Evolutionary conservation across 2,888 invertebrate species (phyloP).

Genomic region (Orthosia cruda): DNA sequence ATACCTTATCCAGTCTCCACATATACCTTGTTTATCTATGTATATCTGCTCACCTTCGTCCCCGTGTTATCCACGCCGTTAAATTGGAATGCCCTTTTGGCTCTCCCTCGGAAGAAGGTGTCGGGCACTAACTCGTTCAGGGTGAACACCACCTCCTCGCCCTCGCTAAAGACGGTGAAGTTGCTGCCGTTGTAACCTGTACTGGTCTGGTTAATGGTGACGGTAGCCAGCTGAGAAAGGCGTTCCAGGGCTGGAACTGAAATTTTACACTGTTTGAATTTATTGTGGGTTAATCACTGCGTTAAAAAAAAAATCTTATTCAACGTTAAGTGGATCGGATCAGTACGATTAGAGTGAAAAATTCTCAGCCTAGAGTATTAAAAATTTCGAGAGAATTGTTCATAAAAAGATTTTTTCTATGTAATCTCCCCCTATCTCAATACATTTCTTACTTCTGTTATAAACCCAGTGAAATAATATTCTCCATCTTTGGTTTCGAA

Average conservation of each 20-base stretch:
- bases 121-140: conserved; percentile 27
- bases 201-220: conserved; percentile 25
- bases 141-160: conserved; percentile 15
- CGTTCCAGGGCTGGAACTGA: conserved; percentile 33
- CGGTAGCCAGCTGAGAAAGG: background rate
- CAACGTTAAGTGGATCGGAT: no score
- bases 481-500: no score
- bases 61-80: conserved; percentile 31
- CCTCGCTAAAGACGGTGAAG: conserved; percentile 10
- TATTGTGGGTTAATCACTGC: background rate
- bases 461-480: no score
- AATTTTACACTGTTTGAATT: background rate
- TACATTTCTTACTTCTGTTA: no score
- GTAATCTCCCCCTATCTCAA: no score
- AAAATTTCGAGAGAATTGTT: no score
- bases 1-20: no score
- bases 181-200: conserved; percentile 25
- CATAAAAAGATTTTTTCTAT: no score
- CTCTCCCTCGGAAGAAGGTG: background rate
- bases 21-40: no score
- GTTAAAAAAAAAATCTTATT: no score
- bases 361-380: no score
- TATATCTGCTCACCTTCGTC: conserved; percentile 13
- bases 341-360: no score
- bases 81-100: conserved; percentile 17